These are phyloP conservation scores for Megaustenia siamemsis DNA, from an alignment of 2,888 invertebrate genomes.

Conservation along the genomic window DNA sequence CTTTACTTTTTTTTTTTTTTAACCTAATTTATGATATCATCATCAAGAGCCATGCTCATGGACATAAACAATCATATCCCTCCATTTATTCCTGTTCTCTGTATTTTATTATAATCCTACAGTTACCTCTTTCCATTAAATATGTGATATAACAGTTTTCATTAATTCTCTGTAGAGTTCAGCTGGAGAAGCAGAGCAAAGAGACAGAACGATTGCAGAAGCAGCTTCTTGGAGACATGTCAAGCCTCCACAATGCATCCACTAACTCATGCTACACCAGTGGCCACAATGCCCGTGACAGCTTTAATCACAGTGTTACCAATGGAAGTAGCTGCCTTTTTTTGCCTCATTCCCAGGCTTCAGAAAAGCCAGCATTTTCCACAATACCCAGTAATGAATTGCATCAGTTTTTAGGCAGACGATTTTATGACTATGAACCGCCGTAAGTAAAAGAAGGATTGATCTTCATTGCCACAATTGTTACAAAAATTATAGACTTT, in stretches of 20 bases:
- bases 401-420: conserved; percentile 57
- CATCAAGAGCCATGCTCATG: no score
- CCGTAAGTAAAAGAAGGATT: conserved; percentile 64
- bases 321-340: conserved; percentile 14
- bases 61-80: no score
- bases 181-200: conserved; percentile 71
- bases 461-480: not conserved
- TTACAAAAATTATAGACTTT: no score
- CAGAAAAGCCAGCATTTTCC: conserved; percentile 71
- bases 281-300: conserved; percentile 16
- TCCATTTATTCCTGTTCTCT: no score
- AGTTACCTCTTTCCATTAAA: not conserved
- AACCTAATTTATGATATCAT: no score
- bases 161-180: conserved; percentile 60
- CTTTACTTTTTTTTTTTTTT: no score
- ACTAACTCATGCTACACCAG: not conserved
- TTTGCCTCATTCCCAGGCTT: conserved; percentile 57
- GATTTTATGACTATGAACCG: conserved; percentile 66
- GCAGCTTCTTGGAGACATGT: conserved; percentile 63
- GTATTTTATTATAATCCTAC: not conserved
- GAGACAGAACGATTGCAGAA: conserved; percentile 72
- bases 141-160: not conserved
- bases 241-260: not conserved
- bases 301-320: conserved; percentile 17
- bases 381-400: conserved; percentile 68